Evolutionary conservation across 2,113 vertebrate species (phyloP), one percentile per base, ranked within the genome.

Genomic region (Colinus virginianus): DNA sequence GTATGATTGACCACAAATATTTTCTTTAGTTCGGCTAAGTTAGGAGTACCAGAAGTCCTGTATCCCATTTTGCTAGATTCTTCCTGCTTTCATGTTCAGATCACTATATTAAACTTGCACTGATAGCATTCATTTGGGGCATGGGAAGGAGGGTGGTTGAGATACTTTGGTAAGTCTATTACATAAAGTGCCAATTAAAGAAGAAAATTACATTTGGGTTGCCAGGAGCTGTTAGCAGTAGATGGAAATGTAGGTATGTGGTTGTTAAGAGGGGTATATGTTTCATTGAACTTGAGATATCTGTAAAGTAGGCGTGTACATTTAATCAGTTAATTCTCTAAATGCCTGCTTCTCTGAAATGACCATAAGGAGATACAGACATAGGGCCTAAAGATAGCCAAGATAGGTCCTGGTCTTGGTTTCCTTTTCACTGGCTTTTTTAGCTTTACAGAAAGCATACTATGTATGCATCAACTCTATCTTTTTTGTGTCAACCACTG

Each of bases 401-500:
- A 51, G 3, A 16, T 21, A 84, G 18, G 12, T 53, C 11, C 15
- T 78, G n/a, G 4, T 84, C 26, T 58, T 42, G 49, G 26, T 13
- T 58, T 51, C 13, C 17, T 68, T 45, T 68, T 78, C 26, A 30
- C 22, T 45, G n/a, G 9, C 22, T 76, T 82, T 80, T 34, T 56
- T 63, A 59, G 20, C 56, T 92, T 87, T 94, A 78, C 77, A 79
- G 91, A 89, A 90, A 90, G 69, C 28, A 17, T 21, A 76, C 87
- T 72, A 80, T 40, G 32, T 74, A 82, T 84, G 55, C 81, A 90
- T 26, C 70, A 74, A 70, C 15, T 77, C 61, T 23, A 94, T 59
- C 9, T 87, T 84, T 89, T 87, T 59, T 91, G 53, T 87, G 75
- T 90, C 93, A 93, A 90, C 55, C 43, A 62, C 87, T 89, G 64